Conservation (phyloP, 1,140 invertebrate genomes). For the Polypedilum vanderplanki region DNA sequence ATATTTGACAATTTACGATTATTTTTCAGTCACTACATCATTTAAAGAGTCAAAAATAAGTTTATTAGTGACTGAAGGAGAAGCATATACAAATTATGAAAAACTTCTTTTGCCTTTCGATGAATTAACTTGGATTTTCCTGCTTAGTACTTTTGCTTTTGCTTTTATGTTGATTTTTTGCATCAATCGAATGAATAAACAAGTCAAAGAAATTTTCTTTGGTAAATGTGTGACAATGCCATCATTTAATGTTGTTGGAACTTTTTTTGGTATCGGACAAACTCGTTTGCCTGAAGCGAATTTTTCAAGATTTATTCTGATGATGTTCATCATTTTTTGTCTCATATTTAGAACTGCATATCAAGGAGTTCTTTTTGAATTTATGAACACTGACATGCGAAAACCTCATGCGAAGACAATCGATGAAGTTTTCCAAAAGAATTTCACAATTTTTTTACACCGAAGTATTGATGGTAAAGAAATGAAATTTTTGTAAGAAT, state of each 20-base stretch:
- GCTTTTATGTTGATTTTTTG: not conserved
- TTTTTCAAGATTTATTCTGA: not conserved
- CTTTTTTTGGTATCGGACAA: not conserved
- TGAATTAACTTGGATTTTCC: not conserved
- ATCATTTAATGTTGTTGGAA: not conserved
- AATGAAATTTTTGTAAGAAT: no score
- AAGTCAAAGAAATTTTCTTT: not conserved
- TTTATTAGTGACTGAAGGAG: not conserved
- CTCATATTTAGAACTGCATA: not conserved
- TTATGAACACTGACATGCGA: not conserved
- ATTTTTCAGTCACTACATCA: not conserved
- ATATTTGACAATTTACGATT: not conserved
- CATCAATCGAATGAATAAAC: not conserved
- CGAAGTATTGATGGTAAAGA: no score
- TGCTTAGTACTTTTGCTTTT: not conserved
- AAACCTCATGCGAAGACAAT: not conserved
- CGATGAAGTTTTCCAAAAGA: not conserved
- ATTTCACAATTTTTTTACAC: not conserved
- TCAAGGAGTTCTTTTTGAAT: not conserved
- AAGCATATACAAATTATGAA: not conserved
- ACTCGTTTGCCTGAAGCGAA: not conserved
- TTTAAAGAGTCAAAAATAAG: not conserved
- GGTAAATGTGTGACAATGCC: not conserved
- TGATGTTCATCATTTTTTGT: not conserved
- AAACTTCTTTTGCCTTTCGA: not conserved